Evolutionary conservation across 2,888 invertebrate genomes (phyloP), one percentile per base, ranked within the genome.

Genomic region (Quadroppia sp.): DNA sequence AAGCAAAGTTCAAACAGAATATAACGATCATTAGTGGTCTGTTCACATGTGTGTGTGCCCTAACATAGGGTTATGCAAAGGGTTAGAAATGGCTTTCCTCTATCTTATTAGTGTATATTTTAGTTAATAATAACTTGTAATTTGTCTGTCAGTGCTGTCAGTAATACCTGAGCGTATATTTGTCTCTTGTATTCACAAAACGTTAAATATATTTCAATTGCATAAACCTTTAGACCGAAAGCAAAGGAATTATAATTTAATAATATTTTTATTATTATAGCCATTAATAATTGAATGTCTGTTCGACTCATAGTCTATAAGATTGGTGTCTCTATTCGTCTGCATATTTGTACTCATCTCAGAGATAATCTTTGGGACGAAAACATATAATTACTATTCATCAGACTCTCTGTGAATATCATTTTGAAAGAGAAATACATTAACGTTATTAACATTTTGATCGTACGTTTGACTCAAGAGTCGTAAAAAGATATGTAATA

Each of bases 201-300:
- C 2, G 30, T 20, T 40, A 13, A 6, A 67, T 42, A 67, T 30
- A 1, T 40, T 42, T 17, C 40, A 40, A 32, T 36, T 36, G 36
- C 36, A 7, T 11, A 50, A n/a, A 50, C 50, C 50, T 6, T 50
- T 50, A 50, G 4, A 4, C 30, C 23, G 20, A 23, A 40, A 67
- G 23, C n/a, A 11, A 15, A 67, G 23, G 40, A 67, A 67, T 67
- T 67, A 67, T 67, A 67, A 67, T 67, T 42, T 67, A 36, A 67
- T 67, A 67, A 67, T 67, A 67, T 67, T 67, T 67, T 67, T 67
- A 67, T n/a, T n/a, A n/a, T 67, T 67, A 67, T 67, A 67, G 67
- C 67, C 42, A 67, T 67, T 67, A 67, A 67, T 67, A 67, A 67
- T 67, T 67, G 67, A 67, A 67, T 67, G 67, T 67, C 67, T 67